A percentile compares a stretch with the other conserved stretches of the same genome.
These are phyloP conservation scores for Melanotaenia maccullochi DNA, from an alignment of 2,797 vertebrate species.

Conservation along the genomic window DNA sequence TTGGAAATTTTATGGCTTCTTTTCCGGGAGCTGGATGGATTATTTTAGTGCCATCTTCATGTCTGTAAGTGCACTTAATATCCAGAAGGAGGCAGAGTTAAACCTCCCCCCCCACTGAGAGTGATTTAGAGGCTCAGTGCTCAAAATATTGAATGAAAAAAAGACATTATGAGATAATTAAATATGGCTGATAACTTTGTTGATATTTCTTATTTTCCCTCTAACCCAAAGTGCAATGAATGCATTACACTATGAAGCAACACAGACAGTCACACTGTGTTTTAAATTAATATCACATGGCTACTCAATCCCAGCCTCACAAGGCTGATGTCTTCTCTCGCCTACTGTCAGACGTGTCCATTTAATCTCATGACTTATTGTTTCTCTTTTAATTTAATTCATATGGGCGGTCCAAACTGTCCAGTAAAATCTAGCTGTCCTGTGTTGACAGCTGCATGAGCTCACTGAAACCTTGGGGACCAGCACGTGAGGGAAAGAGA, in stretches of 20 bases:
- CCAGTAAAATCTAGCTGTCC: neutral
- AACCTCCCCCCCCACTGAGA: neutral
- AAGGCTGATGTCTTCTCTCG: slow-evolving; percentile 27
- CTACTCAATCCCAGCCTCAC: slow-evolving; percentile 26
- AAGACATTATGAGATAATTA: neutral
- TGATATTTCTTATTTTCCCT: neutral
- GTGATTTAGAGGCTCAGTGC: neutral
- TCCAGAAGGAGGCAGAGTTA: slow-evolving; percentile 64
- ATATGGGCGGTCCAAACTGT: neutral
- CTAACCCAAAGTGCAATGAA: neutral
- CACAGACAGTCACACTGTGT: slow-evolving; percentile 18
- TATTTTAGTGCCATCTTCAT: neutral
- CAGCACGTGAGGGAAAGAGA: neutral
- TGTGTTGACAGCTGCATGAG: neutral
- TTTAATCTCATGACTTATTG: slow-evolving; percentile 34
- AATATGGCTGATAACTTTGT: slow-evolving; percentile 1
- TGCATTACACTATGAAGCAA: neutral
- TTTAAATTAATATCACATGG: slow-evolving; percentile 51
- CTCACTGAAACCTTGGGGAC: neutral
- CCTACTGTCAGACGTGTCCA: slow-evolving; percentile 3
- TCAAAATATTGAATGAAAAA: slow-evolving; percentile 3
- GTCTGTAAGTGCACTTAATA: slow-evolving; percentile 10
- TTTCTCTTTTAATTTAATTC: slow-evolving; percentile 15
- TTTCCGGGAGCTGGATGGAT: neutral
- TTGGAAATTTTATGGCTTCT: neutral